These are phyloP conservation scores for Alethe diademata DNA, from an alignment of 2,113 vertebrate genomes.

Conservation along the genomic window DNA sequence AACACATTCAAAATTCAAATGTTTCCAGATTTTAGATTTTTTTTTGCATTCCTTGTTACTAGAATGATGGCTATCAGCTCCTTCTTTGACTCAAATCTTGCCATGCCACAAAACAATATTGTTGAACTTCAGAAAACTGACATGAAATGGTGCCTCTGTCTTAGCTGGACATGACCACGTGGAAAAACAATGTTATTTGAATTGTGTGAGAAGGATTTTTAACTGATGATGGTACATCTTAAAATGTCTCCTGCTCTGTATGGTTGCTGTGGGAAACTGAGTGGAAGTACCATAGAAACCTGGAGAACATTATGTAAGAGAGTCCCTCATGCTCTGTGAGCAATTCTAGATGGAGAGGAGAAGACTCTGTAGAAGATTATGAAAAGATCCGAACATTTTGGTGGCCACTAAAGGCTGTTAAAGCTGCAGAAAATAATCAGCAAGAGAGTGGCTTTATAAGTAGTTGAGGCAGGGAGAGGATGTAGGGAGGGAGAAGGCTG, in stretches of 20 bases:
- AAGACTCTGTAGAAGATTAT: background rate
- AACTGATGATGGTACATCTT: background rate
- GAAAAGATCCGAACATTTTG: background rate
- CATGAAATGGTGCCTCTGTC: background rate
- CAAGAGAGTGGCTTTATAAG: background rate
- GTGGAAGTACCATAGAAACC: constrained; percentile 28
- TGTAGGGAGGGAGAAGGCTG: background rate
- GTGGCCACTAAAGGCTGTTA: background rate
- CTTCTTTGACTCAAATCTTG: background rate
- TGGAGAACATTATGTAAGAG: background rate
- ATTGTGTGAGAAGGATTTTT: background rate
- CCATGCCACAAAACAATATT: background rate
- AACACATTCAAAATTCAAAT: background rate
- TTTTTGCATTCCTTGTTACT: background rate
- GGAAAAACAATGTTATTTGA: background rate
- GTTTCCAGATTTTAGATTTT: background rate
- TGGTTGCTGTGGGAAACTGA: constrained; percentile 51
- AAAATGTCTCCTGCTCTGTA: background rate
- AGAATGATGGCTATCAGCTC: background rate
- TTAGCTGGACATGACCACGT: background rate
- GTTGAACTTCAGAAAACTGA: background rate
- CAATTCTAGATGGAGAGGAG: background rate
- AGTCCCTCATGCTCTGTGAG: background rate
- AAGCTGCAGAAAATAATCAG: background rate
- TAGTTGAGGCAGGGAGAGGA: background rate